These are phyloP conservation scores for Pan troglodytes DNA, from an alignment of 2,113 vertebrate genomes.

Conservation along the genomic window DNA sequence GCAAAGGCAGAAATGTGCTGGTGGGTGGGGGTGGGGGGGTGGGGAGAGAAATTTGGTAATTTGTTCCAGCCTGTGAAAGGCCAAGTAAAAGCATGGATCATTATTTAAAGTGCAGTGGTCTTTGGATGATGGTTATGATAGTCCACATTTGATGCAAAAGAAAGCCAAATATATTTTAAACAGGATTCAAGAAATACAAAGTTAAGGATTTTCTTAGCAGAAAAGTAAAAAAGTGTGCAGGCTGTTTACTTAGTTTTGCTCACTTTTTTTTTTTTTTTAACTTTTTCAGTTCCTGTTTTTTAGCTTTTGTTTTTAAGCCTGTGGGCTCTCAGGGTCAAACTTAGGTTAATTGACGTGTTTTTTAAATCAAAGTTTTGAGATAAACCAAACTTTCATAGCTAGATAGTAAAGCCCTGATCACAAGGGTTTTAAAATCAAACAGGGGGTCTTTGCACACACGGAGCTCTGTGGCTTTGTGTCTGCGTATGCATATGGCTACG, in stretches of 20 bases:
- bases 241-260: constrained; percentile 76
- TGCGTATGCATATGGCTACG: no score
- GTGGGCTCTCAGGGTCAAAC: constrained; percentile 72
- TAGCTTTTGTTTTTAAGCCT: constrained; percentile 65
- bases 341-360: constrained; percentile 74
- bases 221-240: not conserved
- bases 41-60: not conserved
- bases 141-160: not conserved
- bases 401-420: not conserved
- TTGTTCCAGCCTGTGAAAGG: not conserved
- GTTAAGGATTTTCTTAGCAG: not conserved
- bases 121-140: not conserved
- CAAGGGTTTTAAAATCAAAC: not conserved
- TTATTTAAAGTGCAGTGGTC: not conserved
- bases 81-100: not conserved
- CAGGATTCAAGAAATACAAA: not conserved
- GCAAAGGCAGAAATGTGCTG: not conserved
- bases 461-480: not conserved
- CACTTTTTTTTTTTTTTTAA: constrained; percentile 69
- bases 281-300: constrained; percentile 79
- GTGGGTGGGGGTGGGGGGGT: no score
- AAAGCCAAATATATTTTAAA: not conserved
- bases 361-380: constrained; percentile 66
- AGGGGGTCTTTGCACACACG: not conserved
- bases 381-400: constrained; percentile 26